Evolutionary conservation across 2,888 invertebrate species (phyloP), one percentile per base, ranked within the genome.

Genomic region (Cyclophora albipunctata): DNA sequence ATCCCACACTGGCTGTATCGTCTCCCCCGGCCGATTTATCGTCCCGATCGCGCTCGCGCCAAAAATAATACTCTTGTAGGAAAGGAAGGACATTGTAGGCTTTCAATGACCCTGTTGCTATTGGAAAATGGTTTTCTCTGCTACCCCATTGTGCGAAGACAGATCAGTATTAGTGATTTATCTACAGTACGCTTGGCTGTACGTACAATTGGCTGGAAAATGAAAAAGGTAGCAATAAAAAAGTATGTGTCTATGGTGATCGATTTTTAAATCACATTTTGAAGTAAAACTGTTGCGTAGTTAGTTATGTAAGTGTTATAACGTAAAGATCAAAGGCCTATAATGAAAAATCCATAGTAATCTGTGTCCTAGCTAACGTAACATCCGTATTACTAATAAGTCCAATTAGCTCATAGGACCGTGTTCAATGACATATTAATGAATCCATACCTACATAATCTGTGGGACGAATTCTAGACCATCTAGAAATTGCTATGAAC

Each of bases 31-130:
- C 69, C 71, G 67, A 64, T 63, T 64, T 61, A 4, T 42, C 69
- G 69, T 62, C 72, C 74, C 76, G 73, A 71, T 64, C 79, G 75
- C 81, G 85, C 86, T 84, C 82, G 84, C 84, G 82, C 87, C 86
- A 83, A 84, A 87, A 87, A 86, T 85, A 86, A 81, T 82, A 76
- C 74, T 71, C 76, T 71, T 5, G 5, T 5, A 37, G 20, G 20
- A 20, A 37, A 69, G 75, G 80, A 76, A 83, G 84, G 82, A 82
- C 82, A 81, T 73, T 62, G 69, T 63, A 73, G 78, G 73, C 73
- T 79, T 74, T 74, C 79, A 77, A 78, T 78, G 75, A 74, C 79
- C 80, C 76, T 76, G 77, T 78, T 74, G 74, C 75, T 79, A 82
- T 84, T 78, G 81, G 81, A 81, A 84, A 86, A 84, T 78, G 75